These are phyloP conservation scores for Anthopleura sola DNA, from an alignment of 64 coral and sea anemone species.

Conservation along the genomic window DNA sequence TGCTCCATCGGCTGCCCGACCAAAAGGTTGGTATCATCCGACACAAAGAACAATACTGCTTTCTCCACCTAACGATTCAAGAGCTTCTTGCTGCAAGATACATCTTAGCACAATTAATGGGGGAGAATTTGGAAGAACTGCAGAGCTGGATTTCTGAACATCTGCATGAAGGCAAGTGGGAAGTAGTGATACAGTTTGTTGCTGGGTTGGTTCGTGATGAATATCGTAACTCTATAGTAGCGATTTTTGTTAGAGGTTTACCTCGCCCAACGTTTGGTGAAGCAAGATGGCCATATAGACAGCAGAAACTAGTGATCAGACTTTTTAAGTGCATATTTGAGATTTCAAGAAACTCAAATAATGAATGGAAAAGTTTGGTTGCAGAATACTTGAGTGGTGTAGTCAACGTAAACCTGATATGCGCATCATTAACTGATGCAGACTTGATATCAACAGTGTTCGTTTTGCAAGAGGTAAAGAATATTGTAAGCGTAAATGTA, in stretches of 20 bases:
- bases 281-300: background rate
- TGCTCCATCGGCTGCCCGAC: background rate
- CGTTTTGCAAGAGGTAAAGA: no score
- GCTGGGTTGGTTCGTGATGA: background rate
- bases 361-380: no score
- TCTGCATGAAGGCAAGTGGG: background rate
- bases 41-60: background rate
- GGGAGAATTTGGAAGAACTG: background rate
- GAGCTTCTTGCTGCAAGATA: slow-evolving; percentile 1
- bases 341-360: no score
- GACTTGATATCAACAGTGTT: no score
- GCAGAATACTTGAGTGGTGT: no score
- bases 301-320: background rate
- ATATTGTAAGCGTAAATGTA: no score
- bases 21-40: no score
- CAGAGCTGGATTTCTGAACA: background rate
- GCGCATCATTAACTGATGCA: no score
- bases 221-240: background rate
- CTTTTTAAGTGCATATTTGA: no score
- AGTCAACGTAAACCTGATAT: no score
- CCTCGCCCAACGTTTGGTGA: background rate
- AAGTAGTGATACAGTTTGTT: slow-evolving; percentile 1
- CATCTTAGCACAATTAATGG: no score
- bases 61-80: slow-evolving; percentile 1
- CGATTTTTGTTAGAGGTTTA: background rate